Base-by-base conservation (phyloP, 1,140 invertebrate species). In the Drosophila kohkoa region DNA sequence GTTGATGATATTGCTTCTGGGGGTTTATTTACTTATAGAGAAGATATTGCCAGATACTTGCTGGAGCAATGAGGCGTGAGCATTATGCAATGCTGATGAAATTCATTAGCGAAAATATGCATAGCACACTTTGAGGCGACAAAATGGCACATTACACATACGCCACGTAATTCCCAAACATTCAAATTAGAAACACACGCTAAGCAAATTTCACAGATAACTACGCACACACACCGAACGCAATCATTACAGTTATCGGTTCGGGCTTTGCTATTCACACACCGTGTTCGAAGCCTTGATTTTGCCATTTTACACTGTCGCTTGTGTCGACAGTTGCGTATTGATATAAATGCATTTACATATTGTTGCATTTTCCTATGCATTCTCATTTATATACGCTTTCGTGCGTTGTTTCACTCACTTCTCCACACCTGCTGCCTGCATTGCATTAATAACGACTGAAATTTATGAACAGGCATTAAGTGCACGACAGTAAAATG, bases 281-380 rank as follows among this genome's bases (percentile, higher is more conserved):
- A 64, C 28, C n/a, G 8, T 52, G 10, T 28, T 57, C 5, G 11
- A 2, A 43, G 41, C 41, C 41, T 43, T 43, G 41, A 7, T 55
- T 30, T 28, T 62, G 71, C 57, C 11, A 52, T 52, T 52, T 52
- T 13, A 2, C 11, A 13, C 49, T 52, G 11, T 13, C 5, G 20
- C 20, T 32, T 32, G 32, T 8, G 32, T 10, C 8, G 38, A 11
- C 41, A 43, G 41, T 58, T 38, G 62, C 48, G 41, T 49, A 41
- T 69, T 45, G 45, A 43, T 69, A 68, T 60, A 78, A 86, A 86
- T 81, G 79, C 65, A 74, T 74, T 86, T 79, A 75, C 81, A 75
- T 78, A 81, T 69, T 66, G 77, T 70, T 75, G 60, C 62, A 63
- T 80, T 73, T 63, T 62, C 28, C 41, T 66, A 65, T 81, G 11